Evolutionary conservation across 2,888 invertebrate genomes (phyloP).

Genomic region (Elgonia sp.): DNA sequence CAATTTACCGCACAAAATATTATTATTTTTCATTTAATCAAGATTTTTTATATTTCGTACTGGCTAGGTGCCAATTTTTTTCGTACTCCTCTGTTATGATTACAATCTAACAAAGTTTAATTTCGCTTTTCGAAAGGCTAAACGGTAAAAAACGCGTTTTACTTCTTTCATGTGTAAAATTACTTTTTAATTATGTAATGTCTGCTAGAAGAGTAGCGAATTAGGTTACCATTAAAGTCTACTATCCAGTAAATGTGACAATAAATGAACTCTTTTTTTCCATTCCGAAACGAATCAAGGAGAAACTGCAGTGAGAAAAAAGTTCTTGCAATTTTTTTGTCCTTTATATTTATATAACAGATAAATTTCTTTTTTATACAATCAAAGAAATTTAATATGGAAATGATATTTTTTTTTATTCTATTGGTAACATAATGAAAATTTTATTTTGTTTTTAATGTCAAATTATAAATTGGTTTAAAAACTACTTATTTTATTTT

Average conservation of each 20-base stretch:
- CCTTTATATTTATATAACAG: conserved; percentile 21
- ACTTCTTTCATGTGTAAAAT: conserved; percentile 32
- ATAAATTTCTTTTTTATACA: no score
- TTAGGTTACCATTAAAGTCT: conserved; percentile 27
- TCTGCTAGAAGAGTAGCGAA: conserved; percentile 17
- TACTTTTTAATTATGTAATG: conserved; percentile 43
- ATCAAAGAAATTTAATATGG: no score
- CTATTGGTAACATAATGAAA: no score
- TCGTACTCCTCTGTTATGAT: conserved; percentile 17
- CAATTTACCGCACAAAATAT: background rate
- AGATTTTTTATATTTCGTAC: conserved; percentile 7
- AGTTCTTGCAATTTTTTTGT: conserved; percentile 15
- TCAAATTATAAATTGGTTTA: no score
- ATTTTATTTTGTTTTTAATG: no score
- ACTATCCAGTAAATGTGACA: conserved; percentile 15
- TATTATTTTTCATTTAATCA: conserved; percentile 35
- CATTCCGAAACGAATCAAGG: background rate
- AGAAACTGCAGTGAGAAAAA: background rate
- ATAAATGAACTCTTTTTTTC: conserved; percentile 17
- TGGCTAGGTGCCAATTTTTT: conserved; percentile 38
- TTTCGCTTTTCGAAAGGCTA: conserved; percentile 21
- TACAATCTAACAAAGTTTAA: conserved; percentile 33
- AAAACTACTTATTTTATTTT: no score
- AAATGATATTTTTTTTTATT: no score
- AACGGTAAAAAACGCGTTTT: conserved; percentile 26